Base-by-base conservation (phyloP, 2,113 vertebrate genomes). In the Neolamprologus sp. region DNA sequence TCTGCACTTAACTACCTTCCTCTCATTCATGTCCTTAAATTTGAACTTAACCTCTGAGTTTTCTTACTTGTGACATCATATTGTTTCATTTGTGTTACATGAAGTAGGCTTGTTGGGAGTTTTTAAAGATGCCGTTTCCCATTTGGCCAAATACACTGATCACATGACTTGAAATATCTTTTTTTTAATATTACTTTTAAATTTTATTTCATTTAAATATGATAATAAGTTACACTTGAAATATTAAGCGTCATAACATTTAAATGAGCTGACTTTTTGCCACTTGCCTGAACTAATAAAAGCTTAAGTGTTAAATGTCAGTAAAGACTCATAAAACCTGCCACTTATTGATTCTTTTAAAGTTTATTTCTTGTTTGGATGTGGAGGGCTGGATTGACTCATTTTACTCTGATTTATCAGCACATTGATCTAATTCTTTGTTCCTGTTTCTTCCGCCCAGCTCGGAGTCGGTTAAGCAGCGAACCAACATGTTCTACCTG, bases 381-480 rank as follows among this genome's bases (percentile, higher is more conserved):
- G 63, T 68, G 63, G 33, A 37, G 2, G 17, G 33, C 60, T 65
- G 33, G 60, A 65, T 37, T 65, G 33, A 65, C 21, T 73, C 7
- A 4, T 26, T 23, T 45, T 10, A 73, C n/a, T 73, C 13, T 31
- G 45, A 78, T 31, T 78, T 31, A 19, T 31, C 16, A 49, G 12
- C n/a, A n/a, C 10, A 2, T 60, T 47, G 9, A 2, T 7, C 40
- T 80, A 1, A 31, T 51, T 31, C 5, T 7, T 12, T n/a, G 14
- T 3, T 42, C 33, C 2, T 3, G 16, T 58, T 26, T 85, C 17
- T 26, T 40, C 83, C 86, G 1, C 71, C 7, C 96, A 99, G 99
- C 88, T 98, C 98, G 4, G 97, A 98, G 92, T 98, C 97, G 1
- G 98, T 99, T 90, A 99, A 98, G 95, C 98, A 99, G 95, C 97